A percentile compares a stretch with the other conserved stretches of the same genome.
Conservation (phyloP, 2,113 vertebrate species). For the Rhombomys opimus region DNA sequence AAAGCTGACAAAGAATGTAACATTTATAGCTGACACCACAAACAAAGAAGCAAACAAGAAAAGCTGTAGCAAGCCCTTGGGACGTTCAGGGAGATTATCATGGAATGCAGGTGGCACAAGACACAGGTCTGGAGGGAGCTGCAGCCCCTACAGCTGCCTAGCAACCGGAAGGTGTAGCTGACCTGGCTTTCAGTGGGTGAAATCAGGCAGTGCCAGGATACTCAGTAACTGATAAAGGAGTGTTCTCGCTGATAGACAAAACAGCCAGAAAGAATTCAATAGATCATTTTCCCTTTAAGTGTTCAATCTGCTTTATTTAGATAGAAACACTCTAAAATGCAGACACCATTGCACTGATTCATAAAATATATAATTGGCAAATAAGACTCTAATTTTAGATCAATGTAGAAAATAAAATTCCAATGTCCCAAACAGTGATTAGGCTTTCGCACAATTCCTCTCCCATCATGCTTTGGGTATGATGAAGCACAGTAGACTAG, state of each 20-base stretch:
- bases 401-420: conserved; percentile 41
- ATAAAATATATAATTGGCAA: neutral
- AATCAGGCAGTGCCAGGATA: conserved; percentile 44
- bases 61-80: conserved; percentile 43
- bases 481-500: neutral
- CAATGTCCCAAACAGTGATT: neutral
- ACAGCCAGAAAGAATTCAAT: conserved; percentile 3
- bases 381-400: neutral
- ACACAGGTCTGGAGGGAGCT: conserved; percentile 69
- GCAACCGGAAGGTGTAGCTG: conserved; percentile 80
- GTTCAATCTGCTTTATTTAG: conserved; percentile 45
- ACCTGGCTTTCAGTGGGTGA: conserved; percentile 70
- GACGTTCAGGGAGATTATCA: conserved; percentile 72
- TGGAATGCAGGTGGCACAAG: conserved; percentile 70
- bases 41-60: conserved; percentile 63
- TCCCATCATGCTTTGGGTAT: neutral
- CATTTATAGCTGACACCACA: conserved; percentile 52
- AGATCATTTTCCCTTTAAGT: conserved; percentile 26
- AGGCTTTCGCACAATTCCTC: neutral
- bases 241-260: conserved; percentile 21
- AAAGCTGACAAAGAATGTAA: conserved; percentile 60
- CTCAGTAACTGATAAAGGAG: conserved; percentile 43
- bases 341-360: neutral
- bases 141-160: conserved; percentile 75
- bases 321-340: conserved; percentile 29